Base-by-base conservation (phyloP, 2,888 invertebrate species). In the Pyrgus malvae region DNA sequence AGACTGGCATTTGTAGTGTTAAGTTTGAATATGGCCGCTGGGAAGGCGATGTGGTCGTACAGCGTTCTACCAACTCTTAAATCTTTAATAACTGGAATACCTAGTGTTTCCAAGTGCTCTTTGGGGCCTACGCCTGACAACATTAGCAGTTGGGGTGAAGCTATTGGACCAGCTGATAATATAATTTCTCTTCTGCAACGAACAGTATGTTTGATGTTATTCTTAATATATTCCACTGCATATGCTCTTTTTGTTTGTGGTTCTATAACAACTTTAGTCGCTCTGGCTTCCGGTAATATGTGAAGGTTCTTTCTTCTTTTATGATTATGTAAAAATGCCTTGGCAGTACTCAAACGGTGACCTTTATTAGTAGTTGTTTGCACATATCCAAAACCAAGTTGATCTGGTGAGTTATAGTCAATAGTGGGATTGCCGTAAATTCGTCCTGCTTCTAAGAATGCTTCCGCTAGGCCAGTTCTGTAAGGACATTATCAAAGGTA, bases 101-200 rank as follows among this genome's bases (percentile, higher is more conserved):
- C 90, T 3, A 93, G 79, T 6, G 87, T 79, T 56, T 90, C 74
- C 1, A 94, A 80, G 68, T 94, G 91, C 57, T 92, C 81, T 56
- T 79, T 76, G 0, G 92, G 92, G 0, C 93, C 93, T 9, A 93
- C 74, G 8, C 97, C 97, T 3, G 97, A 97, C 1, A 98, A 80
- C 96, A 98, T 96, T n/a, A 98, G 91, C 11, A 98, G 74, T 76
- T 98, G 98, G 0, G 98, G 97, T 0, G 97, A 95, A 67, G 95
- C 96, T 59, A 98, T 93, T 1, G 97, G 92, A 0, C 98, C 98
- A 0, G 96, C 97, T 7, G 95, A 94, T 14, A 98, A 70, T 57
- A 98, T 95, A 0, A 98, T 93, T 84, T 97, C 97, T 69, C 95
- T 94, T 35, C 91, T 91, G 3, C 95, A 95, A n/a, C 85, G 85